Evolutionary conservation across 1,140 invertebrate genomes (phyloP), one percentile per base, ranked within the genome.

Genomic region (Melitaea cinxia): DNA sequence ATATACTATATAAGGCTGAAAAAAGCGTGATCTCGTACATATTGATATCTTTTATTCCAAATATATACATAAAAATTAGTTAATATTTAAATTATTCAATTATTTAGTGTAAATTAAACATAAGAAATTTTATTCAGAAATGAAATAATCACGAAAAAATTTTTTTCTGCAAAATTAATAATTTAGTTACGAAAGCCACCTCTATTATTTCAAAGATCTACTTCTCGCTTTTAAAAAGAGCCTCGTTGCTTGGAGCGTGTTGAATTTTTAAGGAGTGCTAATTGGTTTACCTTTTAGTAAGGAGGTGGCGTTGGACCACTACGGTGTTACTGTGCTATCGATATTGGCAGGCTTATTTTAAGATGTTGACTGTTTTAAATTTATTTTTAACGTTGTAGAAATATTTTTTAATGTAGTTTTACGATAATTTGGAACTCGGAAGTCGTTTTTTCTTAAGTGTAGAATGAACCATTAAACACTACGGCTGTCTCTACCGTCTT

Each of bases 231-330:
- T 69, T 73, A 68, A 64, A 57, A 70, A 70, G 55, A 66, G 49
- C 61, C 66, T 63, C 37, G 56, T 45, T 61, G 55, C 60, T 65
- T 63, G 50, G 52, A 45, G 59, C 64, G 60, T 68, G 54, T 62
- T 77, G 75, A 77, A 77, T 77, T 72, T 77, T 77, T 77, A 68
- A 77, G 70, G 54, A 71, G 63, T 53, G 55, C 72, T 77, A 72
- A 74, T 77, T 77, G 66, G 72, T 77, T 66, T 72, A 74, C 67
- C 68, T 67, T 72, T 75, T 64, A 65, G 64, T 70, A 55, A 12
- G 64, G 60, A 54, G 62, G 53, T 49, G 53, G 57, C 60, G 33
- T 14, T 42, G 24, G 57, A 37, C 4, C 17, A n/a, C n/a, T n/a
- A n/a, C 5, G 33, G 49, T 50, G 63, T 28, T 63, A 5, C 61